These are phyloP conservation scores for Alligator mississippiensis DNA, from an alignment of 2,113 vertebrate genomes.

Conservation along the genomic window DNA sequence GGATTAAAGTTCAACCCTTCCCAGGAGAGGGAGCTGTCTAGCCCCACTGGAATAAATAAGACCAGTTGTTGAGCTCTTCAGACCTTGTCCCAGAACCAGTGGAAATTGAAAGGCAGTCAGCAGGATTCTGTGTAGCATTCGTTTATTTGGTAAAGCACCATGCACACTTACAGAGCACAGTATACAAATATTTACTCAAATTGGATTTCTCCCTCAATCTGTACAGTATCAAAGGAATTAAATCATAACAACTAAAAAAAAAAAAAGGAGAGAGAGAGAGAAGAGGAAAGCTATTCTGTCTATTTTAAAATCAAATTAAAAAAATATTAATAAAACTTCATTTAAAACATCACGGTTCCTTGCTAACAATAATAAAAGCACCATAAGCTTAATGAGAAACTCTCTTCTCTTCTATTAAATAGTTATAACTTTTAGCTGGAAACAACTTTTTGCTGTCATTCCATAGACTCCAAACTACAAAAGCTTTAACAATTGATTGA, in stretches of 20 bases:
- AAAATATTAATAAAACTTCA: background rate
- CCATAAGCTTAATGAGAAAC: background rate
- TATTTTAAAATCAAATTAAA: background rate
- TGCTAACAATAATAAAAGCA: background rate
- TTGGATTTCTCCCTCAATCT: background rate
- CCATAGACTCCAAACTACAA: background rate
- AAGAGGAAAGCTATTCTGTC: background rate
- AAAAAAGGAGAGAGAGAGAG: background rate
- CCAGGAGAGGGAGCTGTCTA: background rate
- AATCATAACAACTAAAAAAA: background rate
- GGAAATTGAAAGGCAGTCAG: background rate
- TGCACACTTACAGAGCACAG: background rate
- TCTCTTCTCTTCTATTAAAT: background rate
- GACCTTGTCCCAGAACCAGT: background rate
- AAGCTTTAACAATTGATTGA: background rate
- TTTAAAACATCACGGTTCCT: background rate
- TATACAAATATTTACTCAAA: background rate
- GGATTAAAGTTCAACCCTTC: background rate
- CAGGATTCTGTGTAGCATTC: fast-evolving
- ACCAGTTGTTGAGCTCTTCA: background rate
- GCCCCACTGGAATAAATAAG: background rate
- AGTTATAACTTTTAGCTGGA: background rate
- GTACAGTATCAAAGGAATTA: background rate
- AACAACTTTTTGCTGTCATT: background rate
- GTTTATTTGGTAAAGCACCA: background rate